Conservation (phyloP, 2,113 vertebrate species). For the Reinhardtius hippoglossoides region DNA sequence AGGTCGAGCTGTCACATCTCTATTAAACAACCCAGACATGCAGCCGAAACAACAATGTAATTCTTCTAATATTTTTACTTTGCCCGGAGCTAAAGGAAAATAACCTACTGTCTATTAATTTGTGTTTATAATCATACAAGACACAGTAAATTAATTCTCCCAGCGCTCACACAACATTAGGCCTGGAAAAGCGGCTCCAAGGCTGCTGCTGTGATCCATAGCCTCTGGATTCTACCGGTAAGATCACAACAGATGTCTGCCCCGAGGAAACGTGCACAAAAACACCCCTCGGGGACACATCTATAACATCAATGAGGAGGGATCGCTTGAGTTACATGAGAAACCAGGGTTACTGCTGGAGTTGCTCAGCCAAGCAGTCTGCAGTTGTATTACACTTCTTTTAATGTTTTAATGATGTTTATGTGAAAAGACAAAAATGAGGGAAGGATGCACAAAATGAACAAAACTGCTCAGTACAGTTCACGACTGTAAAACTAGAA, state of each 20-base stretch:
- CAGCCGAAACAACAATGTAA: slow-evolving; percentile 38
- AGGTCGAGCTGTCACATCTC: slow-evolving; percentile 50
- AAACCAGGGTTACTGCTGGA: slow-evolving; percentile 50
- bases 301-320: slow-evolving; percentile 57
- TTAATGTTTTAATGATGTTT: slow-evolving; percentile 26
- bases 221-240: slow-evolving; percentile 41
- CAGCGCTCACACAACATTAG: slow-evolving; percentile 62
- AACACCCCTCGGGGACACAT: slow-evolving; percentile 60
- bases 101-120: slow-evolving; percentile 71
- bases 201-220: slow-evolving; percentile 71
- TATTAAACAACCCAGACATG: slow-evolving; percentile 49
- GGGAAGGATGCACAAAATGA: not conserved
- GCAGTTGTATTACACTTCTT: slow-evolving; percentile 20
- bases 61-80: slow-evolving; percentile 37
- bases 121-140: slow-evolving; percentile 71
- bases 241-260: slow-evolving; percentile 38
- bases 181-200: slow-evolving; percentile 64
- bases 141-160: slow-evolving; percentile 72
- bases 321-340: slow-evolving; percentile 48
- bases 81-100: slow-evolving; percentile 48
- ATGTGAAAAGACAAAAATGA: slow-evolving; percentile 9
- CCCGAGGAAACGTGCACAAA: slow-evolving; percentile 45
- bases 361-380: slow-evolving; percentile 30
- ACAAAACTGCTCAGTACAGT: not conserved
- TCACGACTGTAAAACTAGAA: slow-evolving; percentile 2